Evolutionary conservation across 2,113 vertebrate species (phyloP).

Genomic region (Hepsetus odoe): DNA sequence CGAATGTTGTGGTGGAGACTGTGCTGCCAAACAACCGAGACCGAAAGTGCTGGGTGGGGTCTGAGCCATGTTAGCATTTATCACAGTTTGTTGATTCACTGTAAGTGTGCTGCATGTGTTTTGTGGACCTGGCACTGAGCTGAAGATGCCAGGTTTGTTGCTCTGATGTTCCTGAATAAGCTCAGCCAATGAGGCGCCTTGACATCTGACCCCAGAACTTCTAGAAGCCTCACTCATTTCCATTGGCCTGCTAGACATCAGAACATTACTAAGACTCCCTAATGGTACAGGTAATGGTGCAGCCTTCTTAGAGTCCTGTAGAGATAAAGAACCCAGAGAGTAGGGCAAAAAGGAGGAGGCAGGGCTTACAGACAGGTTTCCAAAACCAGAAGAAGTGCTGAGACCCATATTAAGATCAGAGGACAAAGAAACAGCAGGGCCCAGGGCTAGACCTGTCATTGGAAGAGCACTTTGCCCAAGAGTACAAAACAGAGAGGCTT

Average conservation of each 20-base stretch:
- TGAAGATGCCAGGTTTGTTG: constrained; percentile 64
- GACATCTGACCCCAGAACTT: constrained; percentile 54
- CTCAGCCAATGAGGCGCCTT: constrained; percentile 81
- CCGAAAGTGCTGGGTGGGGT: background rate
- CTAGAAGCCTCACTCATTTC: constrained; percentile 46
- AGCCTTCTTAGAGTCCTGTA: constrained; percentile 60
- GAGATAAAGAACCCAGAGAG: constrained; percentile 71
- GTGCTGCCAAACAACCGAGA: constrained; percentile 28
- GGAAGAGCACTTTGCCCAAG: constrained; percentile 47
- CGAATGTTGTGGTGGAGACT: constrained; percentile 64
- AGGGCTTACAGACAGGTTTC: constrained; percentile 12
- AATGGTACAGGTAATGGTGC: constrained; percentile 63
- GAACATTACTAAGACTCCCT: constrained; percentile 66
- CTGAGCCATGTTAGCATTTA: constrained; percentile 30
- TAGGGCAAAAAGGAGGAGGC: constrained; percentile 63
- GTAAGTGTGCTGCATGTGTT: constrained; percentile 59
- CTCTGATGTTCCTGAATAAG: constrained; percentile 84
- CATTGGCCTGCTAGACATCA: constrained; percentile 60
- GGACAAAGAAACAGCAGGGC: constrained; percentile 8
- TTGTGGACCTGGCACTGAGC: constrained; percentile 66
- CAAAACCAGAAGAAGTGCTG: constrained; percentile 42
- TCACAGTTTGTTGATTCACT: constrained; percentile 43
- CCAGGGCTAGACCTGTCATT: background rate
- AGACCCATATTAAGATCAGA: constrained; percentile 37
- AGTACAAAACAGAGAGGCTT: constrained; percentile 6